These are phyloP conservation scores for Peromyscus aztecus DNA, from an alignment of 2,797 vertebrate genomes.

Conservation along the genomic window DNA sequence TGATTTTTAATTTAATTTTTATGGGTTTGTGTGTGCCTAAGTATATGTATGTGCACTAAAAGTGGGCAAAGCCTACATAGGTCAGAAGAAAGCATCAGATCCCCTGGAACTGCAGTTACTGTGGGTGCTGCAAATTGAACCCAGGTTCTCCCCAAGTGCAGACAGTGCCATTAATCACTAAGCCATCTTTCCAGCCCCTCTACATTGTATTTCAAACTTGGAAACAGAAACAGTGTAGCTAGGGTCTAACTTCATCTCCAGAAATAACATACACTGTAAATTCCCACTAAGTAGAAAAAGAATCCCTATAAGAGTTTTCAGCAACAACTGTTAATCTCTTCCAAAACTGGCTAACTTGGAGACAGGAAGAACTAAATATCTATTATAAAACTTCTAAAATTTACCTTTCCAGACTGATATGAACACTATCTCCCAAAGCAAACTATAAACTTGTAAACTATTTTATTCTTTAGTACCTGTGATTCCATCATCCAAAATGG, in stretches of 20 bases:
- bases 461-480: slow-evolving; percentile 8
- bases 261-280: slow-evolving; percentile 18
- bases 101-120: neutral
- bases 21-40: neutral
- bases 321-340: neutral
- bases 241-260: slow-evolving; percentile 17
- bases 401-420: neutral
- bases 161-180: neutral
- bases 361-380: neutral
- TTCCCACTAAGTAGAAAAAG: neutral
- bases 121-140: neutral
- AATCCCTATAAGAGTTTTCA: slow-evolving; percentile 31
- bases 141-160: neutral
- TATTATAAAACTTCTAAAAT: slow-evolving; percentile 29
- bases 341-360: neutral
- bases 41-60: neutral
- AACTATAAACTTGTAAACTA: neutral
- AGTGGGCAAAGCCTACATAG: neutral
- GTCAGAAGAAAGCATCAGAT: neutral
- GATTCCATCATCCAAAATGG: neutral
- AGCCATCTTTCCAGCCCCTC: neutral
- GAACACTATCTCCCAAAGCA: neutral
- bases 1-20: neutral
- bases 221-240: neutral
- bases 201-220: slow-evolving; percentile 31